These are phyloP conservation scores for Nebria ingens DNA, from an alignment of 1,140 invertebrate species.

Conservation along the genomic window DNA sequence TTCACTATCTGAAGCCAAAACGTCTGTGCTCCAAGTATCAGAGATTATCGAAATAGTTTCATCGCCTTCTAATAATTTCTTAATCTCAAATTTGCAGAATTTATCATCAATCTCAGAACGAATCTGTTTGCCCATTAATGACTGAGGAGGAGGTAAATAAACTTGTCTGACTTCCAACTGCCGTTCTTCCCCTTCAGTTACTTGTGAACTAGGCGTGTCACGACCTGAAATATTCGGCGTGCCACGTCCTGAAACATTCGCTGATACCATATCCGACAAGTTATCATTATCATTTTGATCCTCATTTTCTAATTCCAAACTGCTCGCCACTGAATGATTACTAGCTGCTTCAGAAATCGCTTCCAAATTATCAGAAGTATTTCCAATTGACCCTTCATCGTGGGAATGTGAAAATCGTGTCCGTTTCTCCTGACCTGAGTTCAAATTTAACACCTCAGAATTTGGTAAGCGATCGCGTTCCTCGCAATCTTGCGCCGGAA, in stretches of 20 bases:
- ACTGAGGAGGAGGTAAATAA: slow-evolving; percentile 42
- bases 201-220: slow-evolving; percentile 89
- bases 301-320: slow-evolving; percentile 72
- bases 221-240: slow-evolving; percentile 69
- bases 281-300: slow-evolving; percentile 86
- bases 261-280: slow-evolving; percentile 92
- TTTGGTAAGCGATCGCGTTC: slow-evolving; percentile 19
- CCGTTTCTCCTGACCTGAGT: slow-evolving; percentile 25
- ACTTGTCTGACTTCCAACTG: slow-evolving; percentile 37
- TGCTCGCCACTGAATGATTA: slow-evolving; percentile 90
- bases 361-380: slow-evolving; percentile 88
- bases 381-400: slow-evolving; percentile 77
- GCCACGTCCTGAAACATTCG: slow-evolving; percentile 84
- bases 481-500: slow-evolving; percentile 11
- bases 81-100: slow-evolving; percentile 98
- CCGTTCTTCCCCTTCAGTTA: slow-evolving; percentile 67
- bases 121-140: slow-evolving; percentile 52
- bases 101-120: slow-evolving; percentile 93
- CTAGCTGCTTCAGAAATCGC: slow-evolving; percentile 90
- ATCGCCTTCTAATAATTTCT: slow-evolving; percentile 76
- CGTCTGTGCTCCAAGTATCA: slow-evolving; percentile 96
- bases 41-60: slow-evolving; percentile 92
- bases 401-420: slow-evolving; percentile 73
- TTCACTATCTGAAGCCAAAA: slow-evolving; percentile 89
- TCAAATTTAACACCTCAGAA: slow-evolving; percentile 26